Conservation (phyloP, 2,888 invertebrate species). For the Panzeria rudis region DNA sequence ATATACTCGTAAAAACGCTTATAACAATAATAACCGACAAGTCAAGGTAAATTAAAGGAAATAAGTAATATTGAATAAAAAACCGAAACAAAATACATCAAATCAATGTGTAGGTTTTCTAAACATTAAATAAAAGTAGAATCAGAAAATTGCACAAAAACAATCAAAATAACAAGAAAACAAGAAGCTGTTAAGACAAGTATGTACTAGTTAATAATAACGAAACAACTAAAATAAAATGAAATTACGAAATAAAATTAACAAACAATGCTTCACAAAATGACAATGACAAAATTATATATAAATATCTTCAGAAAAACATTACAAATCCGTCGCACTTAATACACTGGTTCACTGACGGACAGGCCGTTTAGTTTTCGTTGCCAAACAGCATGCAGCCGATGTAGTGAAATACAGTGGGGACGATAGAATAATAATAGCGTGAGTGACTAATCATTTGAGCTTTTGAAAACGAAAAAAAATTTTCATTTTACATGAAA, state of each 20-base stretch:
- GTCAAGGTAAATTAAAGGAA: constrained; percentile 67
- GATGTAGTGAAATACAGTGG: constrained; percentile 22
- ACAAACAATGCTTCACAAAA: constrained; percentile 51
- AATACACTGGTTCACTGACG: not conserved
- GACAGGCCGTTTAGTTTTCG: constrained; percentile 5
- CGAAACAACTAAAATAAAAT: not conserved
- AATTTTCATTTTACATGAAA: too few relatives aligned
- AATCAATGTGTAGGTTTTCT: constrained; percentile 60
- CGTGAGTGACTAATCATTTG: too few relatives aligned
- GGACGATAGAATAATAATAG: not conserved
- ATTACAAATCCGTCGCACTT: constrained; percentile 32
- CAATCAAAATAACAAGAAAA: constrained; percentile 35
- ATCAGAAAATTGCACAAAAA: not conserved
- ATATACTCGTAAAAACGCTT: constrained; percentile 9
- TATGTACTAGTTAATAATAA: constrained; percentile 7
- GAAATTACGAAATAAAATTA: constrained; percentile 4
- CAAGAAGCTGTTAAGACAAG: constrained; percentile 49
- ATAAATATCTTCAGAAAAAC: constrained; percentile 22
- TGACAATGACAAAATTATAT: constrained; percentile 22
- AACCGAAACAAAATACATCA: not conserved
- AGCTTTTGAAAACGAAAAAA: too few relatives aligned
- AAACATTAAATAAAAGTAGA: constrained; percentile 12
- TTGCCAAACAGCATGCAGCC: constrained; percentile 36
- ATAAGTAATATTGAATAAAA: constrained; percentile 27
- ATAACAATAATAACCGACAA: constrained; percentile 55